Conservation (phyloP, 2,888 invertebrate genomes). For the Pachymerium ferrugineum region DNA sequence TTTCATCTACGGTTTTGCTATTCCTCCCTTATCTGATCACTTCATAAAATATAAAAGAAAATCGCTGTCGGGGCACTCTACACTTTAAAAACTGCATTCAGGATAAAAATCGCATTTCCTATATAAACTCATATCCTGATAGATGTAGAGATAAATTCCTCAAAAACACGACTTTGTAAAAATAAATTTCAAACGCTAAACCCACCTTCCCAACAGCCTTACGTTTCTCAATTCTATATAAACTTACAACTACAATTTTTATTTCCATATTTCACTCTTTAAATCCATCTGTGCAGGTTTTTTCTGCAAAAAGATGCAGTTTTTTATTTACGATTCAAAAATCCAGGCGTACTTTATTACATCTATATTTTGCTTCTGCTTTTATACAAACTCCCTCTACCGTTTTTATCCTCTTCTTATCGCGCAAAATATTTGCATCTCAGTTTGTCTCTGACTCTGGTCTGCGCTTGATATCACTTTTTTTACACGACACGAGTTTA, state of each 20-base stretch:
- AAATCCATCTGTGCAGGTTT: too few relatives aligned
- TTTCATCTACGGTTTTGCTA: background rate
- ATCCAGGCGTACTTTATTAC: background rate
- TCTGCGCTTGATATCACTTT: background rate
- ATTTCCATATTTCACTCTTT: background rate
- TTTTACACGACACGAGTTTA: background rate
- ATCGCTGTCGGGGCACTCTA: background rate
- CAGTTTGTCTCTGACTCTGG: conserved; percentile 9
- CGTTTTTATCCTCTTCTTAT: background rate
- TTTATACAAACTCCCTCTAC: background rate
- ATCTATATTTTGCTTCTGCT: background rate
- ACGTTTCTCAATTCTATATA: too few relatives aligned
- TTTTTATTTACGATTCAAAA: background rate
- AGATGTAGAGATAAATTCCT: background rate
- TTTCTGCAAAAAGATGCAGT: too few relatives aligned
- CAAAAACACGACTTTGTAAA: background rate
- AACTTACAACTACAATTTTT: background rate
- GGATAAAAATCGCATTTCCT: background rate
- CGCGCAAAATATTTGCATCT: conserved; percentile 2
- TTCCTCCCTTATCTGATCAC: background rate
- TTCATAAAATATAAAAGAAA: conserved; percentile 1
- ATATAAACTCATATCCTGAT: background rate
- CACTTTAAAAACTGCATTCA: background rate
- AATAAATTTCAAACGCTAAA: too few relatives aligned
- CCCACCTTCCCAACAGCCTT: too few relatives aligned